phyloP scores from a whole-genome alignment of 2,113 vertebrate species.

The Dendropsophus ebraccatus region DNA sequence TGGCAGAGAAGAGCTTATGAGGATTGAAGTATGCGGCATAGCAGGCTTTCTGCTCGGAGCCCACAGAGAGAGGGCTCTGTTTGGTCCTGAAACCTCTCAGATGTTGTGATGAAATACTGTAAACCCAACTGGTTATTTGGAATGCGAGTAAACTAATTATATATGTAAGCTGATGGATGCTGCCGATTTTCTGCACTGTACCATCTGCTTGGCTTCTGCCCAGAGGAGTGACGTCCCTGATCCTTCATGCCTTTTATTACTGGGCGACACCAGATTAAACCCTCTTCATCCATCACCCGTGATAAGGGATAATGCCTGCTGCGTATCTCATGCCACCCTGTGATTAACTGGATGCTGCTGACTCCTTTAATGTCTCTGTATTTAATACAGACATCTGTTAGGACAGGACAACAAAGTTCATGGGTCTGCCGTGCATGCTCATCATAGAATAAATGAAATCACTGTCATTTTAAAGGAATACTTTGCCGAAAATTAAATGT shows the following conservation, averaged over 20 bases:
- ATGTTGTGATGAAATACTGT: slow-evolving; percentile 39
- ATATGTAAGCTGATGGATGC: slow-evolving; percentile 38
- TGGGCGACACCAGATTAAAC: slow-evolving; percentile 49
- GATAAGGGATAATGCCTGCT: slow-evolving; percentile 48
- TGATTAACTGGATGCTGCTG: slow-evolving; percentile 43
- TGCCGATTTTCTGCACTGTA: slow-evolving; percentile 49
- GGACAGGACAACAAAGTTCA: neutral
- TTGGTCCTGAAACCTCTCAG: slow-evolving; percentile 28
- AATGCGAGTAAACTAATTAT: slow-evolving; percentile 55
- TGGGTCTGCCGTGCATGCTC: neutral
- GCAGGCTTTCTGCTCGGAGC: slow-evolving; percentile 5
- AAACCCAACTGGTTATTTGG: slow-evolving; percentile 36
- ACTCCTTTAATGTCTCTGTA: slow-evolving; percentile 7
- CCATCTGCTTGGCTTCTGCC: slow-evolving; percentile 49
- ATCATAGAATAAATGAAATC: neutral
- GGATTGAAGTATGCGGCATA: slow-evolving; percentile 13
- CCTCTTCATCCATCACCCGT: slow-evolving; percentile 42
- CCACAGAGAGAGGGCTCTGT: neutral
- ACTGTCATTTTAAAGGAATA: no score
- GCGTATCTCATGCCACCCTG: slow-evolving; percentile 36
- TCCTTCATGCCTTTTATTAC: slow-evolving; percentile 53
- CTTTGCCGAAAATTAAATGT: neutral
- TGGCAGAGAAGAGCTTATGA: slow-evolving; percentile 30
- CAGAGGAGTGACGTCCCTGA: slow-evolving; percentile 45
- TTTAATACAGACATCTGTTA: slow-evolving; percentile 23